phyloP scores from a whole-genome alignment of 2,113 vertebrate species.

The Percopsis transmontana region DNA sequence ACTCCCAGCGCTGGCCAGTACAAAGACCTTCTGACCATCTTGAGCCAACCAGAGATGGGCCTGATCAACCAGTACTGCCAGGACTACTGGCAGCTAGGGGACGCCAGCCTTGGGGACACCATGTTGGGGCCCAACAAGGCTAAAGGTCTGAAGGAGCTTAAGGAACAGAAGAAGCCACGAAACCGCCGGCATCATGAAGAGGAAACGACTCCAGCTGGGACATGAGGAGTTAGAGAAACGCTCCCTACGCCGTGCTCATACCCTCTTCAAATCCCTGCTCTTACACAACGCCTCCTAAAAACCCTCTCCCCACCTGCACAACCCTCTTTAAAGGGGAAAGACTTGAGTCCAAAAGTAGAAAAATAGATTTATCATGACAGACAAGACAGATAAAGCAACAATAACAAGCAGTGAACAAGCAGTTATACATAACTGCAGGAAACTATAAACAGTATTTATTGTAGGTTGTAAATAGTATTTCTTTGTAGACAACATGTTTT shows the following conservation, averaged over 20 bases:
- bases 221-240: slow-evolving; percentile 79
- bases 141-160: slow-evolving; percentile 86
- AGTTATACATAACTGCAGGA: slow-evolving; percentile 58
- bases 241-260: slow-evolving; percentile 14
- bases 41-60: slow-evolving; percentile 95
- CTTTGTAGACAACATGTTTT: slow-evolving; percentile 77
- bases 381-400: slow-evolving; percentile 53
- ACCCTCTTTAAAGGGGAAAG: slow-evolving; percentile 48
- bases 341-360: slow-evolving; percentile 45
- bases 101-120: slow-evolving; percentile 77
- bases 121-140: slow-evolving; percentile 69
- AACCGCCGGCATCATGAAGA: slow-evolving; percentile 93
- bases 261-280: slow-evolving; percentile 22
- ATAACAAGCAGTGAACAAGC: slow-evolving; percentile 43
- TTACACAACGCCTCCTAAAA: slow-evolving; percentile 40
- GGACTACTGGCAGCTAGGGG: slow-evolving; percentile 91
- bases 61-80: slow-evolving; percentile 99
- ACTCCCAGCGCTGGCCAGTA: slow-evolving; percentile 83
- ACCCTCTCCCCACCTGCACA: slow-evolving; percentile 31
- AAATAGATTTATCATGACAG: slow-evolving; percentile 30
- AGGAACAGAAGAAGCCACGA: slow-evolving; percentile 94
- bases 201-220: slow-evolving; percentile 81
- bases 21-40: slow-evolving; percentile 95
- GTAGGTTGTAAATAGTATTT: slow-evolving; percentile 88
- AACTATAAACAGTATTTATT: slow-evolving; percentile 87